Percentiles rank a stretch among this genome's conserved stretches.
Conservation (phyloP, 1,140 invertebrate genomes). For the Drosophila hydei region DNA sequence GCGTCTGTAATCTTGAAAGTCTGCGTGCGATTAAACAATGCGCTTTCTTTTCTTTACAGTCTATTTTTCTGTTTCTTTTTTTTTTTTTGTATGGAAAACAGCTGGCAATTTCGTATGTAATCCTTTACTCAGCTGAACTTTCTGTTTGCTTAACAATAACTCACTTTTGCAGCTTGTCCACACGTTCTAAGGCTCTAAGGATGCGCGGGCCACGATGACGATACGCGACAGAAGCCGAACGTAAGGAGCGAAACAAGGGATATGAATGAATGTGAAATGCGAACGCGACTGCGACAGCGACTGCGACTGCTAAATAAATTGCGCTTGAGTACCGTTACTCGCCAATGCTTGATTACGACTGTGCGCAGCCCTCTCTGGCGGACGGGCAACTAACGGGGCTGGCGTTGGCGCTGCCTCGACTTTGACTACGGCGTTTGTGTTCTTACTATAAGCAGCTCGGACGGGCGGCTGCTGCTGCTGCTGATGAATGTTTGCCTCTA, state of each 20-base stretch:
- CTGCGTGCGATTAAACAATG: slow-evolving; percentile 55
- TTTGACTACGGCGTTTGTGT: slow-evolving; percentile 28
- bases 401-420: slow-evolving; percentile 25
- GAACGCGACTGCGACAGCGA: not conserved
- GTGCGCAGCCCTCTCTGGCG: slow-evolving; percentile 46
- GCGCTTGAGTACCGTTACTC: slow-evolving; percentile 64
- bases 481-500: slow-evolving; percentile 16
- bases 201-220: slow-evolving; percentile 2
- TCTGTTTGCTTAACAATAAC: slow-evolving; percentile 17
- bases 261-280: slow-evolving; percentile 3
- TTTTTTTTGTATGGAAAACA: slow-evolving; percentile 7
- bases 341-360: slow-evolving; percentile 68
- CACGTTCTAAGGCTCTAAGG: slow-evolving; percentile 5
- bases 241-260: too few species aligned
- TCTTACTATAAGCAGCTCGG: slow-evolving; percentile 7
- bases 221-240: slow-evolving; percentile 15
- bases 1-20: slow-evolving; percentile 59
- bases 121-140: slow-evolving; percentile 6
- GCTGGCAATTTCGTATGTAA: slow-evolving; percentile 1
- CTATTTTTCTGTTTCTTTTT: too few species aligned
- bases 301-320: slow-evolving; percentile 20
- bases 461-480: not conserved
- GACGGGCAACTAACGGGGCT: slow-evolving; percentile 27
- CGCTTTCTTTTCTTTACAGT: not conserved
- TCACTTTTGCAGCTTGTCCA: slow-evolving; percentile 14